Base-by-base conservation (phyloP, 2,888 invertebrate genomes). In the Agapostemon virescens region DNA sequence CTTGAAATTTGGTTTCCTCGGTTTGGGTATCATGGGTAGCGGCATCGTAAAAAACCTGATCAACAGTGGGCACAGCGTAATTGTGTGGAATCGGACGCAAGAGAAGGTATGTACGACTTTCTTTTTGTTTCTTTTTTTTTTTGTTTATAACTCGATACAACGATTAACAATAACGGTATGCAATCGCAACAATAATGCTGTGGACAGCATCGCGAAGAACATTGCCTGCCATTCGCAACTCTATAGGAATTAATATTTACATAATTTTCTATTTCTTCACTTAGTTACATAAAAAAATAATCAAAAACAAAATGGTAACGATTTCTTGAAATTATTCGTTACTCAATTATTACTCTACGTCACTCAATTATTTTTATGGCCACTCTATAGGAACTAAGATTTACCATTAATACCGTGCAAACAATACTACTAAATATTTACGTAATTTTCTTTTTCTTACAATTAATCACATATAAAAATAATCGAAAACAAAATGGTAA, bases 21-120 rank as follows among this genome's bases (percentile, higher is more conserved):
- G 99, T 0, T 94, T 99, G 45, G 98, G 98, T 76, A 97, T 97
- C 91, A 98, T 99, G 97, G 98, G 98, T 69, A 96, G 97, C 80
- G 98, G 98, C 38, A 97, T 99, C 91, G 98, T 98, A 26, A 98
- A 98, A 94, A 98, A 98, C 93, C 94, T 99, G 73, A 95, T 98
- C 89, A 96, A 97, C 93, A 98, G 98, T 6, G 98, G 98, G 0
- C 98, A 99, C 92, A 96, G 96, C 90, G 98, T 99, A 72, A 95
- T 97, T 86, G 96, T 99, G 73, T 99, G 98, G 98, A 98, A 98
- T 94, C 95, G 98, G 89, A 97, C 98, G 74, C 95, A 96, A 73
- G 95, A 96, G 81, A 98, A 98, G 97, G 97, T 97, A 94, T 94
- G 96, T 94, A 74, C 77, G 67, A 40, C 23, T 68, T 73, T n/a